Evolutionary conservation across 2,797 vertebrate genomes (phyloP).

Genomic region (Scolopax rusticola): DNA sequence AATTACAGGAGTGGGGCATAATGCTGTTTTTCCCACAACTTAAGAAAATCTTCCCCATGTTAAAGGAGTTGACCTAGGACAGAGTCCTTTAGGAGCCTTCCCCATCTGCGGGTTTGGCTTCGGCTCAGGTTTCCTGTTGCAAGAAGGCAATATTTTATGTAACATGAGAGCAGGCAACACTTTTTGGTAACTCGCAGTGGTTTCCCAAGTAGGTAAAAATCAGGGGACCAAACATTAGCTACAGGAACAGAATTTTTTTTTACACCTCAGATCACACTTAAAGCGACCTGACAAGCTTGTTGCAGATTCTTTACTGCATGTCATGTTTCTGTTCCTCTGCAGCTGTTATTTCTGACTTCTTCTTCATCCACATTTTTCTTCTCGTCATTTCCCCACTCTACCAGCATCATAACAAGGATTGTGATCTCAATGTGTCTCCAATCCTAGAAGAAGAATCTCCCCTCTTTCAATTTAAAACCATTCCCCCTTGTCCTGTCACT

Average conservation of each 20-base stretch:
- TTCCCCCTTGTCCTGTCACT: no score
- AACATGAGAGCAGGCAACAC: background rate
- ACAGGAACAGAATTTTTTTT: background rate
- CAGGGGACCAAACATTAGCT: background rate
- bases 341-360: background rate
- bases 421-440: background rate
- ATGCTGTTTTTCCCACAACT: background rate
- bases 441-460: background rate
- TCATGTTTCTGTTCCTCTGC: background rate
- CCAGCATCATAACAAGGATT: background rate
- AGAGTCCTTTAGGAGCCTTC: slow-evolving; percentile 13
- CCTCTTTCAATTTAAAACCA: no score
- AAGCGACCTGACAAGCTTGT: background rate
- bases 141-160: slow-evolving; percentile 20
- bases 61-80: background rate
- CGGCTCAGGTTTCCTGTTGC: background rate
- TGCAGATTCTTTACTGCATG: background rate
- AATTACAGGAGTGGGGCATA: background rate
- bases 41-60: background rate
- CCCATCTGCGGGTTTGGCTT: background rate
- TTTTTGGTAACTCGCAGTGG: background rate
- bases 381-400: background rate
- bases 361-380: background rate
- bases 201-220: background rate
- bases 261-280: background rate